phyloP scores from a whole-genome alignment of 2,113 vertebrate species.

The Aleadryas rufinucha region DNA sequence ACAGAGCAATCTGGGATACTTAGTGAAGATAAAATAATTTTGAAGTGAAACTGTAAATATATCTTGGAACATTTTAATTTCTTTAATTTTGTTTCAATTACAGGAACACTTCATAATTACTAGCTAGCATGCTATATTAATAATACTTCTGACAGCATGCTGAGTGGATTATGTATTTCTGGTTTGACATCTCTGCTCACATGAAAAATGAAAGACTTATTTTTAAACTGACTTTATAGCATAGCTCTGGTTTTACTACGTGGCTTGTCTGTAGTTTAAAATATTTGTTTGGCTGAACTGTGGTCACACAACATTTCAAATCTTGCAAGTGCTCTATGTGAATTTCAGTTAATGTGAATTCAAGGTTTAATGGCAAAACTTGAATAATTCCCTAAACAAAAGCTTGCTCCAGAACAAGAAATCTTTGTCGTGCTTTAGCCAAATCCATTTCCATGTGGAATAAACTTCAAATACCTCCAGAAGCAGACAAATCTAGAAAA shows the following conservation, averaged over 20 bases:
- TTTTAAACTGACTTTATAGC: background rate
- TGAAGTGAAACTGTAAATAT: background rate
- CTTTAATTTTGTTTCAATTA: background rate
- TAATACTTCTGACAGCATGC: background rate
- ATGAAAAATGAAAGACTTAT: background rate
- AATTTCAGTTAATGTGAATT: background rate
- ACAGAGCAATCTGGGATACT: background rate
- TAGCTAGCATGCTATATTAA: background rate
- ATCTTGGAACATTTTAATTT: background rate
- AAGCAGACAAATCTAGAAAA: background rate
- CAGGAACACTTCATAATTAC: background rate
- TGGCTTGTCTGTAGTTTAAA: background rate
- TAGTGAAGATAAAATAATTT: background rate
- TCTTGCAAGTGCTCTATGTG: background rate
- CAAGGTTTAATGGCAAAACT: background rate
- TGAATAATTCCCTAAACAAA: background rate
- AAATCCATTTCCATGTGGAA: background rate
- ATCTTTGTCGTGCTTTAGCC: background rate
- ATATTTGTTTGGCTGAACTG: background rate
- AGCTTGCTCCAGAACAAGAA: background rate
- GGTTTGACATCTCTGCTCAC: background rate
- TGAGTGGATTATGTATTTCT: background rate
- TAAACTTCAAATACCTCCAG: background rate
- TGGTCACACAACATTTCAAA: background rate
- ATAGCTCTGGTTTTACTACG: background rate